phyloP scores from a whole-genome alignment of 2,797 vertebrate genomes.

The Lindbergichthys nudifrons region DNA sequence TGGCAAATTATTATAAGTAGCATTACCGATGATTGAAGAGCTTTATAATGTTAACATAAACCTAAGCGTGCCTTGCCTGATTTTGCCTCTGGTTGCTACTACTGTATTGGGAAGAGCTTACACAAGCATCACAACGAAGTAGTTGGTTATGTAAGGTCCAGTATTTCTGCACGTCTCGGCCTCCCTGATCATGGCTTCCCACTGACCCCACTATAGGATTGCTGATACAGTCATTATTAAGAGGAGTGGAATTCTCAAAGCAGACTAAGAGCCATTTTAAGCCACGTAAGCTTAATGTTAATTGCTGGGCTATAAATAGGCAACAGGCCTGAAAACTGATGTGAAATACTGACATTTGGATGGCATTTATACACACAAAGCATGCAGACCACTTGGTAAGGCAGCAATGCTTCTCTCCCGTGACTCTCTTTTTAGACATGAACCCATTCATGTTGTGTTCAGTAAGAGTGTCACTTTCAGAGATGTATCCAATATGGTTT shows the following conservation, averaged over 20 bases:
- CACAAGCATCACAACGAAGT: constrained; percentile 71
- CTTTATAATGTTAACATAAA: constrained; percentile 25
- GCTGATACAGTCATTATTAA: constrained; percentile 65
- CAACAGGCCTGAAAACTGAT: not conserved
- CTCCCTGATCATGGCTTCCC: constrained; percentile 58
- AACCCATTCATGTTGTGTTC: not conserved
- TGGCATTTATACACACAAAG: not conserved
- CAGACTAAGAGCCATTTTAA: constrained; percentile 21
- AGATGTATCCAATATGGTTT: not conserved
- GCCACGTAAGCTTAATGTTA: not conserved
- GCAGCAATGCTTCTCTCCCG: not conserved
- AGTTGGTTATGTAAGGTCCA: constrained; percentile 76
- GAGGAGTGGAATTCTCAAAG: constrained; percentile 27
- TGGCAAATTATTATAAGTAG: constrained; percentile 13
- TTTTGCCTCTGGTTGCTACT: constrained; percentile 31
- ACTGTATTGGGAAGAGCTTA: constrained; percentile 66
- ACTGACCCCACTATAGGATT: constrained; percentile 53
- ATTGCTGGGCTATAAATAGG: constrained; percentile 12
- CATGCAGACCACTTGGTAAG: not conserved
- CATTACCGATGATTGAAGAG: constrained; percentile 9
- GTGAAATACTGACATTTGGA: constrained; percentile 20
- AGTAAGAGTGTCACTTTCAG: not conserved
- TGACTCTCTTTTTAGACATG: too few species aligned
- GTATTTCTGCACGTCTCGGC: constrained; percentile 60
- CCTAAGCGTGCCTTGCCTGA: constrained; percentile 12